phyloP scores from a whole-genome alignment of 2,797 vertebrate species.

The Cossypha polioptera region DNA sequence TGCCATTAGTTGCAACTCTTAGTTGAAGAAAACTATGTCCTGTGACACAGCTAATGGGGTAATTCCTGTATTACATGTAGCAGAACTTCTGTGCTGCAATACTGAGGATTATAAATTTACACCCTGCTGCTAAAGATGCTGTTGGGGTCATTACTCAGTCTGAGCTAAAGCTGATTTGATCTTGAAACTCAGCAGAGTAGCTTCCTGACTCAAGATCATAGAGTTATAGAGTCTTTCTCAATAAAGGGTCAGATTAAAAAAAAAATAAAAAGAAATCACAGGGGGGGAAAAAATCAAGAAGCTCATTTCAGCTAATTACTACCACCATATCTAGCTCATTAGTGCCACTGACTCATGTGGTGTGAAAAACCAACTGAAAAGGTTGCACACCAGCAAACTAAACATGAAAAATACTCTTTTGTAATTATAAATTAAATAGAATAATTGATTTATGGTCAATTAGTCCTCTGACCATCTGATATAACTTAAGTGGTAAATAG shows the following conservation, averaged over 20 bases:
- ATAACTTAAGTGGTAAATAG: not conserved
- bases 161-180: not conserved
- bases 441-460: slow-evolving; percentile 59
- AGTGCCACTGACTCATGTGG: slow-evolving; percentile 27
- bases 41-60: not conserved
- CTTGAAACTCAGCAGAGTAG: not conserved
- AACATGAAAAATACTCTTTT: slow-evolving; percentile 13
- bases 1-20: not conserved
- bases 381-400: not conserved
- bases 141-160: not conserved
- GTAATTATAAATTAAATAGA: slow-evolving; percentile 46
- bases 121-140: not conserved
- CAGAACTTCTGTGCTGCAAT: not conserved
- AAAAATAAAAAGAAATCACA: not conserved
- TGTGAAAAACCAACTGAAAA: slow-evolving; percentile 47
- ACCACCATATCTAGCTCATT: slow-evolving; percentile 39
- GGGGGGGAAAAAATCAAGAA: not conserved
- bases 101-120: not conserved
- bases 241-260: not conserved
- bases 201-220: not conserved
- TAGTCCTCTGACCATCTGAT: not conserved
- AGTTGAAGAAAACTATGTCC: not conserved
- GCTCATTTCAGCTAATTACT: slow-evolving; percentile 41
- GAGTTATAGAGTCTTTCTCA: not conserved
- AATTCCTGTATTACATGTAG: not conserved